Conservation (phyloP, 2,113 vertebrate genomes). For the Cricetomys ansorgei region DNA sequence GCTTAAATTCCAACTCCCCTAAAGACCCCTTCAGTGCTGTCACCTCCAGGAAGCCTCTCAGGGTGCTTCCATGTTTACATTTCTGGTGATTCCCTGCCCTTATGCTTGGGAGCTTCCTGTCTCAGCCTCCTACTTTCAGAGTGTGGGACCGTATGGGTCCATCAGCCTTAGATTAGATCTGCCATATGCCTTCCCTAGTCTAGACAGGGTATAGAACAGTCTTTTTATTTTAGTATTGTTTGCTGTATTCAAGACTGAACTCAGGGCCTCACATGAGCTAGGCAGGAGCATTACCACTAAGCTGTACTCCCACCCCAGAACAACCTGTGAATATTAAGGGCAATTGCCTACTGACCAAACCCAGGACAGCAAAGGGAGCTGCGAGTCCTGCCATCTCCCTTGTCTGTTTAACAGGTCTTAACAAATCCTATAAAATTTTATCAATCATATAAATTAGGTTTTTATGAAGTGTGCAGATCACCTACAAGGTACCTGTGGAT, state of each 20-base stretch:
- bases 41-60: background rate
- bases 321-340: background rate
- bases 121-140: background rate
- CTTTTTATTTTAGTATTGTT: background rate
- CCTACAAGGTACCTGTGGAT: conserved; percentile 51
- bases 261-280: background rate
- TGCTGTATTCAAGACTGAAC: background rate
- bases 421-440: conserved; percentile 61
- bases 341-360: background rate
- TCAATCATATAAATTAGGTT: conserved; percentile 61
- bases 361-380: background rate
- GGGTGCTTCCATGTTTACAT: background rate
- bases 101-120: background rate
- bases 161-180: background rate
- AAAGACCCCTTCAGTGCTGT: background rate
- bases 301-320: background rate
- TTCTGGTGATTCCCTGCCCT: background rate
- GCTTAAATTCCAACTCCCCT: background rate
- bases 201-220: background rate
- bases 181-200: background rate
- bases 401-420: conserved; percentile 52
- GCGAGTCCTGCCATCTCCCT: background rate
- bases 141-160: too few species aligned
- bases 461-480: conserved; percentile 63
- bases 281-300: background rate